Base-by-base conservation (phyloP, 1,140 invertebrate genomes). In the Drosophila ercepeae region DNA sequence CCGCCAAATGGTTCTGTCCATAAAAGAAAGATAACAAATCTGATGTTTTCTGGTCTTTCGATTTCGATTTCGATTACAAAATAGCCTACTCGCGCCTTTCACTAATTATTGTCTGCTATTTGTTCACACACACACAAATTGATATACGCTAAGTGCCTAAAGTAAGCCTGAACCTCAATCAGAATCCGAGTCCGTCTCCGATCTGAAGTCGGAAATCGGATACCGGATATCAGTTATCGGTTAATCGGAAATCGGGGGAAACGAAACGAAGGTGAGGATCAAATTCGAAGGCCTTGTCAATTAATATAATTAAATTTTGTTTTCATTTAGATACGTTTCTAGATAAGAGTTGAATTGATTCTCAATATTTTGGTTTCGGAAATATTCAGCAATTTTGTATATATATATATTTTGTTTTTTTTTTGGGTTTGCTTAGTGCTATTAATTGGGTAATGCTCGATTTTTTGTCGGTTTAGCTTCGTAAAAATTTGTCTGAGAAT, bases 101-200 rank as follows among this genome's bases (percentile, higher is more conserved):
- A 75, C 78, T 89, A 89, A 89, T 89, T 89, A 89, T 89, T 89
- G 84, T 89, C 84, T 89, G 86, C 84, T 86, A 86, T 88, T 88
- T 86, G 78, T 88, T 81, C 72, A 76, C 76, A 86, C 81, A 71
- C 72, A 78, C 74, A 75, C 68, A 75, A 53, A 64, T 75, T 58
- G 64, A 59, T 60, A 59, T 70, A 78, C 68, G 60, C 75, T 75
- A 72, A 34, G 55, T 51, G 42, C 44, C 44, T 74, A 52, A 74
- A 74, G 36, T 65, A 61, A 74, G 46, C 39, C 70, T 39, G 34
- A 63, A 39, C 70, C 36, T 21, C 49, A 61, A 52, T n/a, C n/a
- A n/a, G n/a, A n/a, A n/a, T n/a, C n/a, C n/a, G n/a, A n/a, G n/a
- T n/a, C n/a, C n/a, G n/a, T n/a, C n/a, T n/a, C n/a, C n/a, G n/a